phyloP scores from a whole-genome alignment of 2,113 vertebrate genomes.

The Candoia aspera region DNA sequence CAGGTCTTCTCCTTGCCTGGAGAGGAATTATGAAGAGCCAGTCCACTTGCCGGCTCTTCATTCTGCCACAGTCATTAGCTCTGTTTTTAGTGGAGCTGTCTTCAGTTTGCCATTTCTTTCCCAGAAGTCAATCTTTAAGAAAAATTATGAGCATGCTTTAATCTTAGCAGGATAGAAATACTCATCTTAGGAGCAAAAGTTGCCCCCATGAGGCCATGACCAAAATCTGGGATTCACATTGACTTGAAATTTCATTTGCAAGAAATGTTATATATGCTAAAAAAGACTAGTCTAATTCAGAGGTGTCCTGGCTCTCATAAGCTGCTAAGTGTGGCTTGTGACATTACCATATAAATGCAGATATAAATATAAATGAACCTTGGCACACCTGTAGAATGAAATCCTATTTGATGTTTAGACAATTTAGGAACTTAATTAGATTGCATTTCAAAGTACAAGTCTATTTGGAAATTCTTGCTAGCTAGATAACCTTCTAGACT shows the following conservation, averaged over 20 bases:
- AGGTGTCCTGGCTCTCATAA: background rate
- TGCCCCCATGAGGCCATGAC: background rate
- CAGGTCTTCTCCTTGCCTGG: too few relatives aligned
- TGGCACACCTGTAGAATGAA: slow-evolving; percentile 41
- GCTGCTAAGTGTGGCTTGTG: slow-evolving; percentile 18
- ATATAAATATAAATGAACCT: slow-evolving; percentile 53
- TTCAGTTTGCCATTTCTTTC: too few relatives aligned
- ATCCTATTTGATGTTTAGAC: slow-evolving; percentile 45
- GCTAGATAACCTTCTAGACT: slow-evolving; percentile 24
- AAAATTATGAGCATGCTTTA: slow-evolving; percentile 18
- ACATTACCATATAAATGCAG: slow-evolving; percentile 48
- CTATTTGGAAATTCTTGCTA: slow-evolving; percentile 41
- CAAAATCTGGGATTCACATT: background rate
- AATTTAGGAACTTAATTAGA: slow-evolving; percentile 41
- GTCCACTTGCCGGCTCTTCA: too few relatives aligned
- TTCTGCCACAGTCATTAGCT: too few relatives aligned
- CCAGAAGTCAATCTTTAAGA: background rate
- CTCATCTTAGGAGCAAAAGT: slow-evolving; percentile 13
- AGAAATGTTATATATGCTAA: slow-evolving; percentile 46
- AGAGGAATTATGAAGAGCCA: too few relatives aligned
- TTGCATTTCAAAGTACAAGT: slow-evolving; percentile 39
- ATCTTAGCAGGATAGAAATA: slow-evolving; percentile 4
- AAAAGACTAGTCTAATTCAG: slow-evolving; percentile 44
- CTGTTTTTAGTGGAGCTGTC: too few relatives aligned
- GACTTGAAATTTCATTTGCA: slow-evolving; percentile 56